Evolutionary conservation across 2,113 vertebrate genomes (phyloP).

Genomic region (Gila orcuttii): DNA sequence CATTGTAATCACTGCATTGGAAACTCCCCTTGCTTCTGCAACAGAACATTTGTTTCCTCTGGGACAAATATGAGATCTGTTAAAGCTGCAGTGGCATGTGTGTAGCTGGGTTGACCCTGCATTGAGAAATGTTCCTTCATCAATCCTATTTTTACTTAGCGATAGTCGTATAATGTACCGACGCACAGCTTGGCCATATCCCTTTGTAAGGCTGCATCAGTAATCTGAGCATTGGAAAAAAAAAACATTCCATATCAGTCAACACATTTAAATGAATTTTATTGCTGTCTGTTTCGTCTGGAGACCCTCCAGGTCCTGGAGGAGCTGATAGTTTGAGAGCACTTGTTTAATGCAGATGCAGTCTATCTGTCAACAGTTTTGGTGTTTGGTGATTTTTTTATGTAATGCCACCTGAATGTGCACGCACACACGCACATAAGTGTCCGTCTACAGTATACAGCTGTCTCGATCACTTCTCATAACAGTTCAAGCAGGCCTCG

Average conservation of each 20-base stretch:
- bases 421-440: neutral
- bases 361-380: neutral
- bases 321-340: slow-evolving; percentile 7
- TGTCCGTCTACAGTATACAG: neutral
- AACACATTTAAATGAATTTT: slow-evolving; percentile 32
- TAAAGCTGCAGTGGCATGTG: slow-evolving; percentile 20
- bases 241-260: slow-evolving; percentile 32
- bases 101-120: neutral
- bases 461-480: slow-evolving; percentile 22
- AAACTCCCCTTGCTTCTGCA: slow-evolving; percentile 16
- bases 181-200: slow-evolving; percentile 15
- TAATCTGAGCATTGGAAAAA: neutral
- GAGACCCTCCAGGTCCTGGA: neutral
- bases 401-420: slow-evolving; percentile 26
- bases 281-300: slow-evolving; percentile 32
- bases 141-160: slow-evolving; percentile 29
- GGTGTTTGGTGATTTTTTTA: slow-evolving; percentile 5
- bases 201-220: slow-evolving; percentile 5
- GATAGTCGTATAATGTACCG: slow-evolving; percentile 26
- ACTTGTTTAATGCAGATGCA: slow-evolving; percentile 16
- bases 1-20: slow-evolving; percentile 37
- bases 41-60: slow-evolving; percentile 29
- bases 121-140: slow-evolving; percentile 26
- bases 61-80: slow-evolving; percentile 26
- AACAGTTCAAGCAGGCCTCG: slow-evolving; percentile 8